Conservation (phyloP, 2,797 vertebrate species). For the Phylloscopus collybita region DNA sequence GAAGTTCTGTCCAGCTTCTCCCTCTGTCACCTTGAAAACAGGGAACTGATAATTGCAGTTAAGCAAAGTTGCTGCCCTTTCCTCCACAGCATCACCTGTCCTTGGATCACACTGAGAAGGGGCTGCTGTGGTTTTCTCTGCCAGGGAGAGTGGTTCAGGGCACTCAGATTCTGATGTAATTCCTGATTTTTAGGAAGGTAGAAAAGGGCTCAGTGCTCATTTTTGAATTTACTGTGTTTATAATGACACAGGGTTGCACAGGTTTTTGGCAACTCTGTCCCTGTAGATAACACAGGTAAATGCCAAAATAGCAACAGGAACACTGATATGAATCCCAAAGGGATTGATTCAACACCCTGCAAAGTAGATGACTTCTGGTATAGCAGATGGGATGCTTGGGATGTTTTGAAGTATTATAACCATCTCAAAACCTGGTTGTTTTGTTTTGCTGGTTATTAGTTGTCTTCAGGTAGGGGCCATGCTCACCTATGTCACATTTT, state of each 20-base stretch:
- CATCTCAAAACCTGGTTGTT: neutral
- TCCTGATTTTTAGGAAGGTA: neutral
- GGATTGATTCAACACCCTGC: neutral
- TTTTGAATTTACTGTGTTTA: neutral
- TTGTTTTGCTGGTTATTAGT: neutral
- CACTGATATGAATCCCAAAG: neutral
- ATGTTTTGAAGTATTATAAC: neutral
- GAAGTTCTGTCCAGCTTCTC: neutral
- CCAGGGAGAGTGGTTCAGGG: neutral
- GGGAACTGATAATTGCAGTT: neutral
- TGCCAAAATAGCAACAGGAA: neutral
- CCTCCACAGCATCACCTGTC: rapidly evolving
- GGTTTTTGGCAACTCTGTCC: neutral
- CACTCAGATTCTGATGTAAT: neutral
- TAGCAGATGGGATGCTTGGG: neutral
- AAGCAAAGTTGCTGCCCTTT: neutral
- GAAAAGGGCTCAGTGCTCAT: neutral
- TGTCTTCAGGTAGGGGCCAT: rapidly evolving
- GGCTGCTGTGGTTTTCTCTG: neutral
- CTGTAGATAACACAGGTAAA: neutral
- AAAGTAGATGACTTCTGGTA: neutral
- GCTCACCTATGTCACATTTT: neutral
- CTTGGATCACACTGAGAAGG: neutral
- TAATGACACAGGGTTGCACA: neutral
- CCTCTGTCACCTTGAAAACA: neutral